These are phyloP conservation scores for Palaemon carinicauda DNA, from an alignment of 1,140 invertebrate genomes.

Conservation along the genomic window DNA sequence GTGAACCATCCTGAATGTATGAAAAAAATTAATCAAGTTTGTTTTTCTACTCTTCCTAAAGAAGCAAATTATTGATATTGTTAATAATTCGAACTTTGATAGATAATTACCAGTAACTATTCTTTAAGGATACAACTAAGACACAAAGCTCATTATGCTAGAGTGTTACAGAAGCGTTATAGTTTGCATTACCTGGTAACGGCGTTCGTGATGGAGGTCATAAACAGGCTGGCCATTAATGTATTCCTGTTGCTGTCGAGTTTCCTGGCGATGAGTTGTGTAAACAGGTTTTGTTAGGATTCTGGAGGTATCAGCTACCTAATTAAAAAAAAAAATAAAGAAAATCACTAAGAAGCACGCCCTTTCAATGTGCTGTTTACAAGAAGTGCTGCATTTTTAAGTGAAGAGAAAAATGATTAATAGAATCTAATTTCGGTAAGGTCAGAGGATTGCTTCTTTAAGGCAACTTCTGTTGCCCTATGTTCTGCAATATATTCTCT, in stretches of 20 bases:
- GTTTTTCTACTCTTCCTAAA: too few species aligned
- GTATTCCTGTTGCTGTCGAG: slow-evolving; percentile 42
- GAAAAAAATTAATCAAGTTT: too few species aligned
- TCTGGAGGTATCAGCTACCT: not conserved
- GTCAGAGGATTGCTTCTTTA: too few species aligned
- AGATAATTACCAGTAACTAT: not conserved
- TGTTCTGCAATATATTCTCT: too few species aligned
- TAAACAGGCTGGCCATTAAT: slow-evolving; percentile 55
- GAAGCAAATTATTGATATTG: too few species aligned
- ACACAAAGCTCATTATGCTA: too few species aligned
- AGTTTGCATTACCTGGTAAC: slow-evolving; percentile 23
- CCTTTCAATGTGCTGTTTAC: too few species aligned
- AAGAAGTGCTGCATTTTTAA: too few species aligned
- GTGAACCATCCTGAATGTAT: slow-evolving; percentile 29
- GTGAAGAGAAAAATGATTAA: too few species aligned
- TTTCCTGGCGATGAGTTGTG: slow-evolving; percentile 32
- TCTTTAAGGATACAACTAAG: not conserved
- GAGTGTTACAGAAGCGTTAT: not conserved
- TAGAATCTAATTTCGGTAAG: too few species aligned
- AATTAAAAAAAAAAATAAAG: not conserved
- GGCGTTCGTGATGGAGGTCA: slow-evolving; percentile 50
- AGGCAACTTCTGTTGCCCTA: too few species aligned
- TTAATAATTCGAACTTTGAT: not conserved
- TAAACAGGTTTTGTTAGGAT: slow-evolving; percentile 6
- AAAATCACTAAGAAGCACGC: too few species aligned